Base-by-base conservation (phyloP, 35 echinoderm and acorn worm genomes). In the Apostichopus japonicus region DNA sequence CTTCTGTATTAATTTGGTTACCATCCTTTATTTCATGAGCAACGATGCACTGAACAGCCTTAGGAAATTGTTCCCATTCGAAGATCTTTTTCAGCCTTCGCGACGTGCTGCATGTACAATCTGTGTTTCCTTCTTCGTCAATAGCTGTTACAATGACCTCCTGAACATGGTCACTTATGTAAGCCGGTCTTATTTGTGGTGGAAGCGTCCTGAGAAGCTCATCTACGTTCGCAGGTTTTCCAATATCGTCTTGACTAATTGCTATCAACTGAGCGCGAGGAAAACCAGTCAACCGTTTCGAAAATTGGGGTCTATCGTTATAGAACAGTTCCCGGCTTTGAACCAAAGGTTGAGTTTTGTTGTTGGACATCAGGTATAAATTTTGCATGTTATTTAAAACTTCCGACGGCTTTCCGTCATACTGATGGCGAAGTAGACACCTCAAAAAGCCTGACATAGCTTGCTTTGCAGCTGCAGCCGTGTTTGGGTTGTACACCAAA, bases 211-310 rank as follows among this genome's bases (percentile, higher is more conserved):
- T 79, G 10, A 91, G 19, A 4, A 91, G 25, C 4, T 91, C 77
- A 61, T 91, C 90, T 56, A 79, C 25, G 73, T 79, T 91, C 8
- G 52, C 55, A 5, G 55, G n/a, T 6, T 21, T 56, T n/a, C 90
- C 77, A 24, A 78, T 19, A 14, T 91, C 90, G 0, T 54, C 55
- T 58, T 54, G 75, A 78, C 77, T 79, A 6, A 91, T 78, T 78
- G 33, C 77, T 77, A 56, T 91, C 16, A 91, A 61, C 1, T 79
- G 33, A 23, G 55, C 10, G 10, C 58, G 52, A 2, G 90, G 76
- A 67, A 91, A 91, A 14, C 73, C 54, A 19, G 76, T 77, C 72
- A 91, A 79, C 75, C 90, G 90, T 91, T 91, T 91, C 2, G 54
- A 19, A 67, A 78, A 91, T 58, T 91, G 90, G 53, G 75, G 23